Percentiles rank a stretch among this genome's conserved stretches.
Evolutionary conservation across 2,888 invertebrate species (phyloP).

Genomic region (Marasmarcha lunaedactyla): DNA sequence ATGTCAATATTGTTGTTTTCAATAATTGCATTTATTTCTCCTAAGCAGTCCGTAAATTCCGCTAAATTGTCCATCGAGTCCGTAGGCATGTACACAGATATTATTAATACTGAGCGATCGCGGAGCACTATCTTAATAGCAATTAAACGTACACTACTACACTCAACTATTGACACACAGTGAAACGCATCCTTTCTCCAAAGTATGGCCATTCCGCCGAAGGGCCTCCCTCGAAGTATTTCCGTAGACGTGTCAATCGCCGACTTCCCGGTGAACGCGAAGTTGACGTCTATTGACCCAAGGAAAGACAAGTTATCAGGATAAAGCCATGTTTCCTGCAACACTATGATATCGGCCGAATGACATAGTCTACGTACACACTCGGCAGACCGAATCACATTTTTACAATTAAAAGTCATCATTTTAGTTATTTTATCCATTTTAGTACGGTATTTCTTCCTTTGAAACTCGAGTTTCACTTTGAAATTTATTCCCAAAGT

Average conservation of each 20-base stretch:
- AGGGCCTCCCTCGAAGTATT: slow-evolving; percentile 2
- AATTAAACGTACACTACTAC: slow-evolving; percentile 1
- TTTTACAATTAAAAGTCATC: slow-evolving; percentile 2
- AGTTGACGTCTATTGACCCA: neutral
- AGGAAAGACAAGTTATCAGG: slow-evolving; percentile 1
- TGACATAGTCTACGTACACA: neutral
- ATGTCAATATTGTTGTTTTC: too few relatives aligned
- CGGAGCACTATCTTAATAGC: neutral
- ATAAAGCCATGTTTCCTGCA: slow-evolving; percentile 2
- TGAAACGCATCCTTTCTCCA: slow-evolving; percentile 3
- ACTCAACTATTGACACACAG: neutral
- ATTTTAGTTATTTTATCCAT: neutral
- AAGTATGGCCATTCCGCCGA: slow-evolving; percentile 4
- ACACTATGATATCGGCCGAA: neutral
- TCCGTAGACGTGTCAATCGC: slow-evolving; percentile 3
- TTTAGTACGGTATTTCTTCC: too few relatives aligned
- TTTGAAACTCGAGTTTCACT: too few relatives aligned
- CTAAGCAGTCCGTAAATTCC: too few relatives aligned
- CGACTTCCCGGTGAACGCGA: slow-evolving; percentile 1
- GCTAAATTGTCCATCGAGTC: neutral
- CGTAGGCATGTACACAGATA: slow-evolving; percentile 5
- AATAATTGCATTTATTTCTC: too few relatives aligned
- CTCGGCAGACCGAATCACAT: neutral
- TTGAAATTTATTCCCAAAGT: slow-evolving; percentile 6
- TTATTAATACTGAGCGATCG: neutral